Evolutionary conservation across 2,113 vertebrate genomes (phyloP).

Genomic region (Limanda limanda): DNA sequence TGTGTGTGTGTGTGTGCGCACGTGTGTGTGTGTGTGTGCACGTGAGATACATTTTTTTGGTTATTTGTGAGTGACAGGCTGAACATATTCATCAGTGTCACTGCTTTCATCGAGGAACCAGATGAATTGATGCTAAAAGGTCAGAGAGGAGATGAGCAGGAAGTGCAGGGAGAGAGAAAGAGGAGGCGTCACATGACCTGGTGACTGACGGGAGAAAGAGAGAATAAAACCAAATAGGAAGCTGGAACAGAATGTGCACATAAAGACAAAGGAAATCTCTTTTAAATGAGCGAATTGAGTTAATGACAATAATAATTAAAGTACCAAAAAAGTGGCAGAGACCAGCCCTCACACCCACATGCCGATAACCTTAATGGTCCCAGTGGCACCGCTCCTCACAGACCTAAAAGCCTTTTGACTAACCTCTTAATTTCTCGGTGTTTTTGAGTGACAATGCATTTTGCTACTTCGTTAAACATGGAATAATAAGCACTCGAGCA

Average conservation of each 20-base stretch:
- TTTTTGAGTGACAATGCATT: constrained; percentile 54
- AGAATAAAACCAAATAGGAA: background rate
- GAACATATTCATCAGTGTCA: constrained; percentile 52
- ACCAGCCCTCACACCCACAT: background rate
- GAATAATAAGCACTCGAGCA: constrained; percentile 52
- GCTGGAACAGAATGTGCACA: background rate
- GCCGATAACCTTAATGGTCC: constrained; percentile 26
- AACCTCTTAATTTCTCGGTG: constrained; percentile 25
- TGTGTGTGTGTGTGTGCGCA: background rate
- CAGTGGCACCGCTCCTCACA: constrained; percentile 20
- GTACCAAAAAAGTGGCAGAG: too few relatives aligned
- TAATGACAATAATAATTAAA: background rate
- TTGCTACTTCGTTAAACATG: constrained; percentile 50
- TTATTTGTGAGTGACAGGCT: constrained; percentile 35
- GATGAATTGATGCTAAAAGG: constrained; percentile 50
- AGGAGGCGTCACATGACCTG: constrained; percentile 10
- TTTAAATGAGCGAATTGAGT: background rate
- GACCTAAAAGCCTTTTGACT: constrained; percentile 16
- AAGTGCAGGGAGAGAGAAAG: constrained; percentile 7
- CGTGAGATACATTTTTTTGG: background rate
- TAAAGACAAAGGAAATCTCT: background rate
- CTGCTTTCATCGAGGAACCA: constrained; percentile 21
- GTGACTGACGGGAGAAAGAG: background rate
- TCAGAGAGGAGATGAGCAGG: constrained; percentile 30
- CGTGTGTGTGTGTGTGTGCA: background rate